Evolutionary conservation across 2,113 vertebrate genomes (phyloP), one percentile per base, ranked within the genome.

Genomic region (Empidonax alnorum): DNA sequence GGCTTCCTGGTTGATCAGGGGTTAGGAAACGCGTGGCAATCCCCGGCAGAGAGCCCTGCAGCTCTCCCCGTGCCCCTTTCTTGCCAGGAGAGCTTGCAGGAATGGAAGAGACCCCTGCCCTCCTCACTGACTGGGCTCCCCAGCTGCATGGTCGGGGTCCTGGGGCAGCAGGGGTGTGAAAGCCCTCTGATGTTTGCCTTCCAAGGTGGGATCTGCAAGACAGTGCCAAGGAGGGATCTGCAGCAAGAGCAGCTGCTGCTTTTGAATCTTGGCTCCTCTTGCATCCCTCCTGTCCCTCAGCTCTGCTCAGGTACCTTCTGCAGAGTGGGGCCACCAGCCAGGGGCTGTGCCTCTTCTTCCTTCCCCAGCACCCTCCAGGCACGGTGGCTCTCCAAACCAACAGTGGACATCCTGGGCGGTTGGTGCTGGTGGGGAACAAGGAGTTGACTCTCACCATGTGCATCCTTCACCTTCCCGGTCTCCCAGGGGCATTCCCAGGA

Each of bases 121-220:
- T 78, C 21, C 14, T 30, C 0, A 0, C 12, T 19, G 44, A 33
- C 46, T 5, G 10, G 24, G 52, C 18, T 56, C 35, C 33, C 6
- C n/a, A 21, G n/a, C 35, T 46, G n/a, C 16, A 10, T 3, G 31
- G 49, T 18, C 0, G 0, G 33, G 33, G 35, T 35, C 20, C 33
- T 2, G 2, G 23, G 33, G 30, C 49, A 76, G 37, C 4, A 47
- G 20, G 31, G 3, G 0, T 52, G 22, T 41, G 55, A 84, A 41
- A 84, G n/a, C 24, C 53, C 19, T 23, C 1, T 3, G 35, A 31
- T 15, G 65, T 41, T 44, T 4, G 9, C 24, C 61, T 53, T 50
- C n/a, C 49, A 25, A 76, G 23, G 65, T 61, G 47, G 39, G 35
- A 80, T 56, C 63, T 89, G 23, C 49, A 44, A 73, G 49, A 63